A percentile compares a stretch with the other conserved stretches of the same genome.
These are phyloP conservation scores for Nanorana parkeri DNA, from an alignment of 2,113 vertebrate genomes.

Conservation along the genomic window DNA sequence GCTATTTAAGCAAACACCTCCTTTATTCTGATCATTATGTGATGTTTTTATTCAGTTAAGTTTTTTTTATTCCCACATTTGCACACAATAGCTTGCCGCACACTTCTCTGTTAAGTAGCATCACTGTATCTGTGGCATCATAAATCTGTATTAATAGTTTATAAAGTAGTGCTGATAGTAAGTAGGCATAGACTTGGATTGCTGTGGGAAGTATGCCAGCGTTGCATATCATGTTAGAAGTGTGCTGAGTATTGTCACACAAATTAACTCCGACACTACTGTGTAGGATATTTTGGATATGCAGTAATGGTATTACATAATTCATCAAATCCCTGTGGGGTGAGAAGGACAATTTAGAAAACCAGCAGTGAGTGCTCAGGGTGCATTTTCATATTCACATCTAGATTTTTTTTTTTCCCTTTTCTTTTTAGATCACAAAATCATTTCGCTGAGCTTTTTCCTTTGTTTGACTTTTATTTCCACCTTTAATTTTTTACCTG, in stretches of 20 bases:
- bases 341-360: slow-evolving; percentile 58
- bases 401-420: slow-evolving; percentile 10
- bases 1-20: too few relatives aligned
- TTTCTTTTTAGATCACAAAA: slow-evolving; percentile 55
- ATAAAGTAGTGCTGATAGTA: slow-evolving; percentile 22
- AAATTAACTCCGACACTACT: slow-evolving; percentile 53
- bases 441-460: slow-evolving; percentile 67
- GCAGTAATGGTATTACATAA: slow-evolving; percentile 56
- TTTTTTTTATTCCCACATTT: too few relatives aligned
- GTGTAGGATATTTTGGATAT: slow-evolving; percentile 58
- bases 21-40: too few relatives aligned
- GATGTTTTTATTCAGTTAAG: too few relatives aligned
- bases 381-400: slow-evolving; percentile 58
- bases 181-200: neutral
- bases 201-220: slow-evolving; percentile 22
- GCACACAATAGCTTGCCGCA: too few relatives aligned
- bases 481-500: slow-evolving; percentile 99
- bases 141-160: slow-evolving; percentile 31
- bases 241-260: slow-evolving; percentile 36
- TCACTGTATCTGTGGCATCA: slow-evolving; percentile 41
- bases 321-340: slow-evolving; percentile 57
- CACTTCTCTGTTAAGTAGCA: slow-evolving; percentile 56
- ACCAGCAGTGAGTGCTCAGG: slow-evolving; percentile 63
- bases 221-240: slow-evolving; percentile 31
- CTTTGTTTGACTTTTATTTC: slow-evolving; percentile 86